Base-by-base conservation (phyloP, 2,888 invertebrate genomes). In the Gari tellinella region DNA sequence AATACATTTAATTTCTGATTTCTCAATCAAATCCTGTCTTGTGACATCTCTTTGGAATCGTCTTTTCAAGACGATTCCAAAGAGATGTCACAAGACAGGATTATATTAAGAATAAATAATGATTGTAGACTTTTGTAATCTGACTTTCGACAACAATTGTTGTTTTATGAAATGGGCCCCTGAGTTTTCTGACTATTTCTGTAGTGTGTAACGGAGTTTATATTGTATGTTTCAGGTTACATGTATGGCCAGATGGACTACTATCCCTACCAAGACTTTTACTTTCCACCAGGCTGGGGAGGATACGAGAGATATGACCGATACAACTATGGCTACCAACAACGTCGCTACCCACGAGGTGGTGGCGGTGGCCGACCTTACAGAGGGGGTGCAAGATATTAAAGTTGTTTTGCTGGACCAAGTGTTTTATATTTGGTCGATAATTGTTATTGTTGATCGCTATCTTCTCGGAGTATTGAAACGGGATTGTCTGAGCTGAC, bases 351-450 rank as follows among this genome's bases (percentile, higher is more conserved):
- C 48, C 51, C 51, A 46, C 51, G 64, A 15, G 57, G 66, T 25
- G 69, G 69, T 25, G 69, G 68, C 19, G 68, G 68, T 40, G 69
- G 69, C n/a, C 55, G 69, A 14, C 69, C 69, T 21, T 69, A 57
- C 62, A 62, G 63, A 48, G 68, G 68, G 40, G 68, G 61, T 7
- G 40, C n/a, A n/a, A n/a, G 69, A 38, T 69, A 57, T 46, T 69
- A 69, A 57, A 26, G 43, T 25, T 15, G 26, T 46, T 0, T n/a
- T 26, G 3, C 19, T 14, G 49, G 12, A 21, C 49, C 14, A 25
- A 23, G n/a, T n/a, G 15, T 45, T 5, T 49, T 12, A 49, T 14
- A 14, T 15, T 14, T 49, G 49, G 49, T 49, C 49, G 49, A 14
- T 14, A 49, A 25, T 49, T 49, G 49, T 49, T 49, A 21, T 49